Evolutionary conservation across 92 coral and sea anemone genomes (phyloP).

Genomic region (Pocillopora grandis): DNA sequence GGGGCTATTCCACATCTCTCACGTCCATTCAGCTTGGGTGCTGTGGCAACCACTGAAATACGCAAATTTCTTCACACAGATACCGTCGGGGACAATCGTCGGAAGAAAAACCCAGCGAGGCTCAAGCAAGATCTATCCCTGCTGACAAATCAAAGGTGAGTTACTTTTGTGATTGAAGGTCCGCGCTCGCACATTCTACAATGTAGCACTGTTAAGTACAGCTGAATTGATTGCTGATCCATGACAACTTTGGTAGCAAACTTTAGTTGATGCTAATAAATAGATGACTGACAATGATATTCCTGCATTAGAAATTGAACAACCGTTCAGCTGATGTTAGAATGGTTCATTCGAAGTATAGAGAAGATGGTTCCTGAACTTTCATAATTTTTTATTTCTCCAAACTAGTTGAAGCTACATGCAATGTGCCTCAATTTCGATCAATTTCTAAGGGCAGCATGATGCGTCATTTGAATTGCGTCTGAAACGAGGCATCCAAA

Average conservation of each 20-base stretch:
- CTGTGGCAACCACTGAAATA: constrained; percentile 7
- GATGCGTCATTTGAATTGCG: no score
- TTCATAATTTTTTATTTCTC: no score
- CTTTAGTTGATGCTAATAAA: neutral
- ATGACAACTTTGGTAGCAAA: neutral
- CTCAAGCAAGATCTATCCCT: constrained; percentile 1
- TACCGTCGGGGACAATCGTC: constrained; percentile 19
- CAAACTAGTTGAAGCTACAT: no score
- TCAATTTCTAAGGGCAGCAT: no score
- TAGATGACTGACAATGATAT: neutral
- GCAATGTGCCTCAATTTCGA: no score
- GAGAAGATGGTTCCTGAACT: no score
- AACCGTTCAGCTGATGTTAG: neutral
- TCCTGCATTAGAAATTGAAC: neutral
- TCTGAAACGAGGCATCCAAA: no score
- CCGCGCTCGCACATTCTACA: no score
- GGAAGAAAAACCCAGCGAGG: constrained; percentile 17
- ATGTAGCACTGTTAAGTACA: neutral
- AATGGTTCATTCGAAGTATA: no score
- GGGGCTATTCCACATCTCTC: constrained; percentile 33
- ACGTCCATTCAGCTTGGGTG: constrained; percentile 14
- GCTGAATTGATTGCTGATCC: neutral
- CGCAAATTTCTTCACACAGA: constrained; percentile 10
- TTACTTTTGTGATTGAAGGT: neutral
- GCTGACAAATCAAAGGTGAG: constrained; percentile 16